These are phyloP conservation scores for Xenus cinereus DNA, from an alignment of 2,113 vertebrate species.

Conservation along the genomic window DNA sequence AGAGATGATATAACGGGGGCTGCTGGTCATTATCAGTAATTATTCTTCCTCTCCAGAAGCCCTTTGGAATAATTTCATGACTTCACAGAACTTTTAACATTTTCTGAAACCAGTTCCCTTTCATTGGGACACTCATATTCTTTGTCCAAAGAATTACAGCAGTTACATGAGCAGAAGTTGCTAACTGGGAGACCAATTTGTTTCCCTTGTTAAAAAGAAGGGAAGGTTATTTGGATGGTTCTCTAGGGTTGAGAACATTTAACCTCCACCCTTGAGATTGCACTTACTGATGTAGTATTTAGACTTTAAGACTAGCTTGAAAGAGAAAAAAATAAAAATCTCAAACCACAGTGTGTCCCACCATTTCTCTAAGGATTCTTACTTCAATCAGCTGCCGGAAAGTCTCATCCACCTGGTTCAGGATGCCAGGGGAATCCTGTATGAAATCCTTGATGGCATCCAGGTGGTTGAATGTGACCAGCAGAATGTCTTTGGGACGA, in stretches of 20 bases:
- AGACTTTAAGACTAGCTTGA: neutral
- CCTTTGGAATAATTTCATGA: neutral
- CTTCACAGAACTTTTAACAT: neutral
- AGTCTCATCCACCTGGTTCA: constrained; percentile 92
- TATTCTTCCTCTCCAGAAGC: neutral
- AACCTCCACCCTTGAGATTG: neutral
- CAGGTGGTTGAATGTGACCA: constrained; percentile 96
- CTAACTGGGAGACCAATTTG: neutral
- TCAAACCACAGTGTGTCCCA: neutral
- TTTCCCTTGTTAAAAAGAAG: neutral
- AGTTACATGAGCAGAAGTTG: neutral
- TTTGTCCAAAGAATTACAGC: neutral
- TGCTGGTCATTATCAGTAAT: neutral
- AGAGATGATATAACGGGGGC: neutral
- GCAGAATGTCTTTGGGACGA: constrained; percentile 90
- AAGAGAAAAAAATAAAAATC: neutral
- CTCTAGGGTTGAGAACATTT: neutral
- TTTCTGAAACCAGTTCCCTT: neutral
- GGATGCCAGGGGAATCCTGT: constrained; percentile 83
- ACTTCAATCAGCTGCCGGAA: constrained; percentile 88
- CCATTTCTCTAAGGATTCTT: neutral
- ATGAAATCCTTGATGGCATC: constrained; percentile 95
- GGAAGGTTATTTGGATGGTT: neutral
- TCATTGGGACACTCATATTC: neutral
- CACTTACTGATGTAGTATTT: neutral